These are phyloP conservation scores for Sitobion miscanthi DNA, from an alignment of 1,140 invertebrate genomes.

Conservation along the genomic window DNA sequence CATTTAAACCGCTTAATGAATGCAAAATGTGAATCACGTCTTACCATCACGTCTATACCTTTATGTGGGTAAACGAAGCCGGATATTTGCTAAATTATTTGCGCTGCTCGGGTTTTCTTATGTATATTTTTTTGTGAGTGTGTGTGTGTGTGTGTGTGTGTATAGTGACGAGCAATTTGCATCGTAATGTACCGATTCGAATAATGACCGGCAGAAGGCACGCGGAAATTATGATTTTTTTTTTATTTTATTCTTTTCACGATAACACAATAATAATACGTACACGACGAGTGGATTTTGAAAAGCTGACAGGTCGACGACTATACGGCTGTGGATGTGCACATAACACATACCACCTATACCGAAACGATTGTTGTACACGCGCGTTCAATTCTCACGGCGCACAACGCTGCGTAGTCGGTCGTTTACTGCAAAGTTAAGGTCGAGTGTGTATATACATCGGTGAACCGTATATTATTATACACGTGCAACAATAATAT, in stretches of 20 bases:
- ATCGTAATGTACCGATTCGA: conserved; percentile 33
- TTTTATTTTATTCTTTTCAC: conserved; percentile 12
- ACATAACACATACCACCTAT: neutral
- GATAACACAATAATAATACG: neutral
- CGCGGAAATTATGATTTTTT: conserved; percentile 23
- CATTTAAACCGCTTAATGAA: neutral
- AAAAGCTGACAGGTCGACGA: conserved; percentile 41
- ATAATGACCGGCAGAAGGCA: conserved; percentile 26
- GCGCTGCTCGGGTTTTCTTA: conserved; percentile 6
- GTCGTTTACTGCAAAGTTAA: neutral
- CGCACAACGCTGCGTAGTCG: neutral
- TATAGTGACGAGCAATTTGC: conserved; percentile 20
- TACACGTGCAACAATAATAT: neutral
- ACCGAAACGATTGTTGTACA: conserved; percentile 7
- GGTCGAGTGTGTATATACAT: neutral
- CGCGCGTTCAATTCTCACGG: conserved; percentile 20
- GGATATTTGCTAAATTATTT: conserved; percentile 45
- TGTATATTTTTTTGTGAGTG: neutral
- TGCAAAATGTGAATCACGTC: conserved; percentile 29
- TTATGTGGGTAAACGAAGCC: neutral
- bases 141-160: neutral
- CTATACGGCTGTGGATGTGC: neutral
- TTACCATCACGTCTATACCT: neutral
- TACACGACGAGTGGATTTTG: conserved; percentile 41
- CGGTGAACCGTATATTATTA: neutral